Percentiles rank a stretch among this genome's conserved stretches.
Conservation (phyloP, 2,113 vertebrate genomes). For the Butorides virescens region DNA sequence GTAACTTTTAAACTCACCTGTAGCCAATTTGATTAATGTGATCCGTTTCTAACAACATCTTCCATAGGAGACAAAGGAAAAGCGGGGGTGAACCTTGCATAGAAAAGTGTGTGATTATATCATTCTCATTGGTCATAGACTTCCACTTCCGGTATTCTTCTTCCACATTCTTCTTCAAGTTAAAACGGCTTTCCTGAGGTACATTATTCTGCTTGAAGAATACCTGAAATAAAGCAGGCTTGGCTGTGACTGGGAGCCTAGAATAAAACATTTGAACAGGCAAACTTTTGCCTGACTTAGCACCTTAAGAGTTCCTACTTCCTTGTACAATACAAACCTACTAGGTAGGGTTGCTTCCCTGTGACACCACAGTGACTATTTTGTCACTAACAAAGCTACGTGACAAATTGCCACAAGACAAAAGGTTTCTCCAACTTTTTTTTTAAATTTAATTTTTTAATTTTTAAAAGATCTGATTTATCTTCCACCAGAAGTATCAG, state of each 20-base stretch:
- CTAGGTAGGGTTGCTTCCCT: neutral
- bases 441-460: neutral
- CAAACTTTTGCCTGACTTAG: neutral
- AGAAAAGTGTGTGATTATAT: constrained; percentile 96
- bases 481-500: neutral
- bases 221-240: constrained; percentile 74
- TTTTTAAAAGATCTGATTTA: neutral
- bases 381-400: neutral
- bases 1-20: constrained; percentile 73
- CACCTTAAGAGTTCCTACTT: neutral
- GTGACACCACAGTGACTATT: neutral
- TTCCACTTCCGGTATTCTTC: constrained; percentile 99
- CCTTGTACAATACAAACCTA: neutral
- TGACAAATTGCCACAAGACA: neutral
- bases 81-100: constrained; percentile 91
- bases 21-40: constrained; percentile 98
- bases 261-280: neutral
- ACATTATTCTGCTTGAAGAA: constrained; percentile 99
- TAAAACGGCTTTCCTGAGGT: constrained; percentile 97
- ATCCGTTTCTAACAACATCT: constrained; percentile 97
- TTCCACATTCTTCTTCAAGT: constrained; percentile 98
- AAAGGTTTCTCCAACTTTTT: neutral
- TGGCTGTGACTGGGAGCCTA: neutral
- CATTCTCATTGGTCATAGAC: constrained; percentile 95
- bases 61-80: constrained; percentile 98